Conservation (phyloP, 2,113 vertebrate species). For the Myodes glareolus region DNA sequence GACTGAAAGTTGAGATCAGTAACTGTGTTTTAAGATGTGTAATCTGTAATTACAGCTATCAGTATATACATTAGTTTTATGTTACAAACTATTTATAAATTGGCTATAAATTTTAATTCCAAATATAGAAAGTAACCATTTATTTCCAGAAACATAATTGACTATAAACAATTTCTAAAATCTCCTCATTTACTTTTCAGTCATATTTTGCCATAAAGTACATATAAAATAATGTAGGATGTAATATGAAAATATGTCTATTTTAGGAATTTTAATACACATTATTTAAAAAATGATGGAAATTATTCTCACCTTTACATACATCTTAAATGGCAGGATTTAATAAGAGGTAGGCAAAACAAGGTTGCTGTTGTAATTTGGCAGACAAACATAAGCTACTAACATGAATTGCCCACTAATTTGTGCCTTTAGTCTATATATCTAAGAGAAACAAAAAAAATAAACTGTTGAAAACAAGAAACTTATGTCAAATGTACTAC, state of each 20-base stretch:
- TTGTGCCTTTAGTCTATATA: background rate
- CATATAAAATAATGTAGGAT: background rate
- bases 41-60: background rate
- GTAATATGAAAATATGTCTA: background rate
- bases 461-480: slow-evolving; percentile 12
- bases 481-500: background rate
- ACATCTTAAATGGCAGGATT: background rate
- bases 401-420: background rate
- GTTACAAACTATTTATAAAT: background rate
- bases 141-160: background rate
- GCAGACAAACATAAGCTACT: background rate
- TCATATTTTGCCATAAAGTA: background rate
- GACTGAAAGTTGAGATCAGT: background rate
- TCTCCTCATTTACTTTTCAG: background rate
- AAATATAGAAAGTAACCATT: background rate
- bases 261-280: background rate
- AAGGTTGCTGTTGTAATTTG: background rate
- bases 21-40: background rate
- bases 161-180: background rate
- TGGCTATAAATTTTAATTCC: background rate
- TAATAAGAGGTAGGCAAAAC: background rate
- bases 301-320: background rate
- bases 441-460: background rate
- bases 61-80: background rate
- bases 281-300: slow-evolving; percentile 40